Percentiles rank a stretch among this genome's conserved stretches.
Conservation (phyloP, 2,888 invertebrate species). For the Leptopterna dolabrata region DNA sequence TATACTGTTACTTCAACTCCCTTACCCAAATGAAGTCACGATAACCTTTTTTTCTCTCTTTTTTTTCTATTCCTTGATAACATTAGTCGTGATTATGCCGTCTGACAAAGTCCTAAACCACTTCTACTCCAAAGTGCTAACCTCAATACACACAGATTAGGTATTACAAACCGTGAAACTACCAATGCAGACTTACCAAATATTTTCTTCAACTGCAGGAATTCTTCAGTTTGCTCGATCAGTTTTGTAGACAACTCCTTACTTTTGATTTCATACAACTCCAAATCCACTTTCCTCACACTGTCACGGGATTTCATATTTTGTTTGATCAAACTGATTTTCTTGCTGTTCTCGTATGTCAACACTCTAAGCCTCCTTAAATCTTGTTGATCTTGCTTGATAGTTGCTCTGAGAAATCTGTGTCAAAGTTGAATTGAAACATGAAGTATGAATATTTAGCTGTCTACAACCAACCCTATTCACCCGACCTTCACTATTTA, state of each 20-base stretch:
- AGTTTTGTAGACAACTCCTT: background rate
- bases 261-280: slow-evolving; percentile 25
- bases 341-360: slow-evolving; percentile 11
- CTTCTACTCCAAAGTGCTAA: too few relatives aligned
- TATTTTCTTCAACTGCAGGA: slow-evolving; percentile 36
- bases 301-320: background rate
- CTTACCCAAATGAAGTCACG: too few relatives aligned
- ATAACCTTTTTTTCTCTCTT: too few relatives aligned
- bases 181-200: too few relatives aligned
- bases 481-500: too few relatives aligned
- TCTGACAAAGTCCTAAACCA: too few relatives aligned
- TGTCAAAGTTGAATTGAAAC: background rate
- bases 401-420: slow-evolving; percentile 31
- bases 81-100: too few relatives aligned
- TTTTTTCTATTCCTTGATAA: too few relatives aligned
- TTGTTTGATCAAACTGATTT: background rate
- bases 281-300: slow-evolving; percentile 19
- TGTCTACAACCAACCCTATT: too few relatives aligned
- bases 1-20: too few relatives aligned
- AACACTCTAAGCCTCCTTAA: slow-evolving; percentile 14
- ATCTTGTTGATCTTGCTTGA: slow-evolving; percentile 42
- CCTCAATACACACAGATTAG: too few relatives aligned
- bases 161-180: too few relatives aligned
- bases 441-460: background rate
- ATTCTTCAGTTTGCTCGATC: slow-evolving; percentile 18